These are phyloP conservation scores for Spilosoma lubricipeda DNA, from an alignment of 2,888 invertebrate genomes.

Conservation along the genomic window DNA sequence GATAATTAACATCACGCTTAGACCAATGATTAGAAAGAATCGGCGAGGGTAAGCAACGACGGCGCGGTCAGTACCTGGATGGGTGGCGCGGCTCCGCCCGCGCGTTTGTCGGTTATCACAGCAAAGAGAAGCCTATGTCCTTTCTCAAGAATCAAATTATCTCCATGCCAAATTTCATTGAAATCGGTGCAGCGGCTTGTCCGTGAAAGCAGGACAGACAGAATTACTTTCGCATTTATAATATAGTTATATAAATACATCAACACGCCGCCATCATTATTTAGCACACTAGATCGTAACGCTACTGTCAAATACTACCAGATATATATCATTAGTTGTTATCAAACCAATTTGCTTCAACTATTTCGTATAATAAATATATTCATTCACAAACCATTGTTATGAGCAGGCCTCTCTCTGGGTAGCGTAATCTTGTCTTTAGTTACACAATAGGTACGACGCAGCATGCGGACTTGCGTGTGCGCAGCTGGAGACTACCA, in stretches of 20 bases:
- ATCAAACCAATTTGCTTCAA: neutral
- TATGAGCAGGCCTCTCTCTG: neutral
- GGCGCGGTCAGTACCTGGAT: no score
- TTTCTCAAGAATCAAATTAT: no score
- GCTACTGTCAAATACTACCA: neutral
- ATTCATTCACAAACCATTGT: neutral
- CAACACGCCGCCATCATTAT: neutral
- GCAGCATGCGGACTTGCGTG: neutral
- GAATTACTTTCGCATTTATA: no score
- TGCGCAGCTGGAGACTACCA: constrained; percentile 1
- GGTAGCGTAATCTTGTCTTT: neutral
- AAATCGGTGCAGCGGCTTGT: no score
- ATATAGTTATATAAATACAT: neutral
- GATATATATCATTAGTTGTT: neutral
- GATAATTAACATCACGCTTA: no score
- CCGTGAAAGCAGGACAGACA: no score
- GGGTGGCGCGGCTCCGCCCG: no score
- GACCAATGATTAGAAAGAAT: no score
- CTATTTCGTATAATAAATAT: constrained; percentile 1
- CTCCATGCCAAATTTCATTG: no score
- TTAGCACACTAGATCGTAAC: neutral
- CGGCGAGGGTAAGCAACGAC: no score
- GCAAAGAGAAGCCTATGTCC: no score
- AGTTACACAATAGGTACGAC: neutral
- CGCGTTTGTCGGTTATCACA: no score